Base-by-base conservation (phyloP, 2,113 vertebrate species). In the Motacilla alba region DNA sequence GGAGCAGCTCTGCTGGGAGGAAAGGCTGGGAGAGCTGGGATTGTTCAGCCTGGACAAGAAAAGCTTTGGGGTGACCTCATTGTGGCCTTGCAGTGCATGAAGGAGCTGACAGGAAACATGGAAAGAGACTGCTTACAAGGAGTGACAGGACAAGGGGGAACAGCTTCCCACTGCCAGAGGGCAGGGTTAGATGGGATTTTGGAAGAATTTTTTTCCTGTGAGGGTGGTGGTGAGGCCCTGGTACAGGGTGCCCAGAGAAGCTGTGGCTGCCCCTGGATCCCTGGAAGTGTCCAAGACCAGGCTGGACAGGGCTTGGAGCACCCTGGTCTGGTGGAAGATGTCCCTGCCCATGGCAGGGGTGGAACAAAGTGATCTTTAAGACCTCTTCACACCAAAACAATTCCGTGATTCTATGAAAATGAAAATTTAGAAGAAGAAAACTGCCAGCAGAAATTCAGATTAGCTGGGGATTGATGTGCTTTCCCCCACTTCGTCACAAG, bases 301-400 rank as follows among this genome's bases (percentile, higher is more conserved):
- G 22, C 0, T 28, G 10, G 63, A 46, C 0, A 0, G 10, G 28
- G 28, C 15, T 53, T 60, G 73, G 33, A 69, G 39, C 17, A 8
- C 0, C 2, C 27, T 69, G 46, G 33, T 39, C 0, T 0, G 4
- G 19, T 46, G 46, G 28, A 2, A 87, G 3, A 0, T 46, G 55
- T 46, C 39, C 39, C 47, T 77, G 33, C 18, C 31, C 15, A 13
- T 27, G 63, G 14, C 9, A 31, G 3, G 17, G 1, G 6, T 31
- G 20, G 6, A 18, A 33, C 5, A 16, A 37, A 28, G 10, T 39
- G 33, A 27, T 37, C 11, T 30, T 68, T 28, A 19, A 53, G 15
- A 21, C 6, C 28, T 28, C 10, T 52, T 46, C n/a, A 41, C 10
- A n/a, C 10, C 15, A 33, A 46, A 62, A 41, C 23, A 23, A n/a